phyloP scores from a whole-genome alignment of 2,797 vertebrate species.

The Xenentodon cancila region DNA sequence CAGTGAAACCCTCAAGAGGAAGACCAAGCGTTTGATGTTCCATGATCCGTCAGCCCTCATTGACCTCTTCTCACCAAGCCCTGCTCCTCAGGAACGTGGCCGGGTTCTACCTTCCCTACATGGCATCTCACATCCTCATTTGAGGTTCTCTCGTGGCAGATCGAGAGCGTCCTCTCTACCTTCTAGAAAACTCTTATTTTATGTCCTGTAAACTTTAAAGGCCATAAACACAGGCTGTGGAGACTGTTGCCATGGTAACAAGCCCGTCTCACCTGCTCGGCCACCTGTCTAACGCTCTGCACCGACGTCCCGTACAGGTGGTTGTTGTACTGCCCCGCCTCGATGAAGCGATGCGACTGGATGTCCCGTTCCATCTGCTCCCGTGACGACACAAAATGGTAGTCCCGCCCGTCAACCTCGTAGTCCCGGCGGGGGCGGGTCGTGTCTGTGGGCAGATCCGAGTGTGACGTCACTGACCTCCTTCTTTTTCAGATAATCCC shows the following conservation, averaged over 20 bases:
- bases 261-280: slow-evolving; percentile 64
- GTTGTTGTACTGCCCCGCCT: slow-evolving; percentile 93
- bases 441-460: slow-evolving; percentile 78
- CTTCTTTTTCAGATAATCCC: neutral
- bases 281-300: slow-evolving; percentile 80
- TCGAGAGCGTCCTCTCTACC: too few species aligned
- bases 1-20: too few species aligned
- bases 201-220: neutral
- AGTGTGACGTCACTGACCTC: slow-evolving; percentile 1
- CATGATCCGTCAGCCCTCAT: too few species aligned
- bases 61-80: too few species aligned
- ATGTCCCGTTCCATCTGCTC: slow-evolving; percentile 95
- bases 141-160: too few species aligned
- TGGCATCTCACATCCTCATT: too few species aligned
- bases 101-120: too few species aligned
- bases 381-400: slow-evolving; percentile 91
- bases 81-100: too few species aligned
- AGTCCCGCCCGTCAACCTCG: slow-evolving; percentile 90
- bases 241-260: fast-evolving
- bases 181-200: too few species aligned
- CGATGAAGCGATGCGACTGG: slow-evolving; percentile 92
- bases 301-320: slow-evolving; percentile 93
- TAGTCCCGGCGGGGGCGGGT: slow-evolving; percentile 90
- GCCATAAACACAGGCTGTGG: fast-evolving
- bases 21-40: too few species aligned